These are phyloP conservation scores for Ptychoptera contaminata DNA, from an alignment of 2,888 invertebrate species.

Conservation along the genomic window DNA sequence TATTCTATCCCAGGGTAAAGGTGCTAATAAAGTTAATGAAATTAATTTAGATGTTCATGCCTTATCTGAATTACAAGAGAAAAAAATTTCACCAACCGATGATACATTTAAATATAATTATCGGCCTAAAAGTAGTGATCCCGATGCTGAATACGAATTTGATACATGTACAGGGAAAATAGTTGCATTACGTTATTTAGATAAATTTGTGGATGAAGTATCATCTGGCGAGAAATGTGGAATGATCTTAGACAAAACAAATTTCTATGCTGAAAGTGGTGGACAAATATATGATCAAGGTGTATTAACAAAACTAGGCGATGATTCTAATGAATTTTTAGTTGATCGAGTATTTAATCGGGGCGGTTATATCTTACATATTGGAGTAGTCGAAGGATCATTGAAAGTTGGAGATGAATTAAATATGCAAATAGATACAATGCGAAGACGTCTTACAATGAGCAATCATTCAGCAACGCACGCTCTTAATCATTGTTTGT, in stretches of 20 bases:
- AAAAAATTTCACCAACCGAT: constrained; percentile 63
- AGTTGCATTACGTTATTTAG: constrained; percentile 62
- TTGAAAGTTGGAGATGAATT: constrained; percentile 76
- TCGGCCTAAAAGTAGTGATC: constrained; percentile 41
- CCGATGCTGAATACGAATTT: constrained; percentile 63
- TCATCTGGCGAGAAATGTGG: constrained; percentile 79
- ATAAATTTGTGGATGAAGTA: constrained; percentile 73
- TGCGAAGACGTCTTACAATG: constrained; percentile 84
- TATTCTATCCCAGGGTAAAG: constrained; percentile 76
- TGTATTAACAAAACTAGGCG: constrained; percentile 63
- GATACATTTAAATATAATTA: constrained; percentile 90
- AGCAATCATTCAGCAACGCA: constrained; percentile 98
- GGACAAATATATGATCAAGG: constrained; percentile 98
- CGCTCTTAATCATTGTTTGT: constrained; percentile 83
- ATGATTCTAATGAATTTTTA: constrained; percentile 79
- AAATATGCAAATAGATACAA: constrained; percentile 63
- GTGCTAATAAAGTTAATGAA: constrained; percentile 61
- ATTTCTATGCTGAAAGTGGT: constrained; percentile 98
- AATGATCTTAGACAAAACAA: constrained; percentile 76
- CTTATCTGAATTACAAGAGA: constrained; percentile 74
- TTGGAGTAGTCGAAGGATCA: constrained; percentile 74
- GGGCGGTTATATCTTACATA: constrained; percentile 90
- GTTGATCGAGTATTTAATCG: constrained; percentile 89
- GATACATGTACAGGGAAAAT: constrained; percentile 56
- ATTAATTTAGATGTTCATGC: constrained; percentile 90